Base-by-base conservation (phyloP, 2,888 invertebrate species). In the Drosophila setosimentum region DNA sequence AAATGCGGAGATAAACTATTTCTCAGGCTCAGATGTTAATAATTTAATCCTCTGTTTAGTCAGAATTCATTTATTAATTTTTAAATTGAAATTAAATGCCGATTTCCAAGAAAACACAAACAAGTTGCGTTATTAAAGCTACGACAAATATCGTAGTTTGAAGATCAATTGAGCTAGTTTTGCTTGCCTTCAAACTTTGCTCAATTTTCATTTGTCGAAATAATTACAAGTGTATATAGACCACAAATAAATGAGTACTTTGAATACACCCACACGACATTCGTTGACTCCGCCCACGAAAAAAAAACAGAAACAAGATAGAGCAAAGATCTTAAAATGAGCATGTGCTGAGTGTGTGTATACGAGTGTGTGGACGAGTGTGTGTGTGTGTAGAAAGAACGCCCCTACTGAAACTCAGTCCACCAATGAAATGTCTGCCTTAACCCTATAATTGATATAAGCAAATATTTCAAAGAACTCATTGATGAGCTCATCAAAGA, bases 131-230 rank as follows among this genome's bases (percentile, higher is more conserved):
- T 71, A 48, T 64, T 58, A 10, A 21, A 64, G 35, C 69, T 69
- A 55, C 54, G 42, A 53, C 49, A 81, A 81, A 77, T 77, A 55
- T 63, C 59, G 33, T 73, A 78, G 73, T 81, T 78, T 81, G 54
- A 66, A 54, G 65, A 73, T 63, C 60, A 68, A 78, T 78, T 50
- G 62, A 51, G 29, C 61, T 55, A 51, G 13, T 37, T 32, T 45
- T 37, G 45, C n/a, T 29, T 50, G 11, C 57, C 51, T 60, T 24
- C 30, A 67, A 63, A 51, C 30, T 63, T 63, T 85, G 83, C 90
- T 70, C 32, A 42, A 62, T 72, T 85, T 76, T 80, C 84, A 90
- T 85, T 85, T 85, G 90, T 86, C 73, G 88, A 79, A 74, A 70
- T 62, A 57, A 53, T 35, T n/a, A 59, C 27, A 37, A 13, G 57